These are phyloP conservation scores for Drosophila borborema DNA, from an alignment of 2,888 invertebrate species.

Conservation along the genomic window DNA sequence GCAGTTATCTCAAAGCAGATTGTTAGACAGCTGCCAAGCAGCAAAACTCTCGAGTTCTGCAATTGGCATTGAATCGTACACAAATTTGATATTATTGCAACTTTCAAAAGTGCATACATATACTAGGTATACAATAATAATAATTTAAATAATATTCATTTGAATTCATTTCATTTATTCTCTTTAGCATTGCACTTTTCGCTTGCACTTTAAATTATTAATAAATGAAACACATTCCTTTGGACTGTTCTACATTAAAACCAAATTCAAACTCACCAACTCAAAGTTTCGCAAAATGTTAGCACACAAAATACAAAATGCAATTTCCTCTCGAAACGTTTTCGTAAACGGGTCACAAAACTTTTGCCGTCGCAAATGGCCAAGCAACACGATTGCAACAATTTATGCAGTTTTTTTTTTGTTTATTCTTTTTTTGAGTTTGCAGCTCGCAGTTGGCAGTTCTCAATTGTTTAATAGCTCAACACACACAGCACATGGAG, in stretches of 20 bases:
- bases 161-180: neutral
- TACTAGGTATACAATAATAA: neutral
- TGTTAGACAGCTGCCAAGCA: slow-evolving; percentile 49
- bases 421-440: slow-evolving; percentile 23
- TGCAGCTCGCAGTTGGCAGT: slow-evolving; percentile 7
- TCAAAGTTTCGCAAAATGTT: slow-evolving; percentile 6
- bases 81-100: neutral
- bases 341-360: slow-evolving; percentile 56
- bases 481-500: slow-evolving; percentile 33
- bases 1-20: slow-evolving; percentile 54
- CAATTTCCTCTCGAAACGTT: slow-evolving; percentile 59
- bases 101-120: neutral
- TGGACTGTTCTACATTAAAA: neutral
- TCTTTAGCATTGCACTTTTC: neutral
- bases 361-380: slow-evolving; percentile 66
- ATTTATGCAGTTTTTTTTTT: slow-evolving; percentile 28
- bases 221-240: neutral
- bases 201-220: neutral
- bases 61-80: neutral
- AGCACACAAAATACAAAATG: slow-evolving; percentile 38
- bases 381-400: slow-evolving; percentile 40
- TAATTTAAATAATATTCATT: neutral
- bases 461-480: slow-evolving; percentile 36
- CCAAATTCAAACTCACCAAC: slow-evolving; percentile 34
- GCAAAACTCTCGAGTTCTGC: neutral